Conservation (phyloP, 2,888 invertebrate genomes). For the Agonopterix arenella region DNA sequence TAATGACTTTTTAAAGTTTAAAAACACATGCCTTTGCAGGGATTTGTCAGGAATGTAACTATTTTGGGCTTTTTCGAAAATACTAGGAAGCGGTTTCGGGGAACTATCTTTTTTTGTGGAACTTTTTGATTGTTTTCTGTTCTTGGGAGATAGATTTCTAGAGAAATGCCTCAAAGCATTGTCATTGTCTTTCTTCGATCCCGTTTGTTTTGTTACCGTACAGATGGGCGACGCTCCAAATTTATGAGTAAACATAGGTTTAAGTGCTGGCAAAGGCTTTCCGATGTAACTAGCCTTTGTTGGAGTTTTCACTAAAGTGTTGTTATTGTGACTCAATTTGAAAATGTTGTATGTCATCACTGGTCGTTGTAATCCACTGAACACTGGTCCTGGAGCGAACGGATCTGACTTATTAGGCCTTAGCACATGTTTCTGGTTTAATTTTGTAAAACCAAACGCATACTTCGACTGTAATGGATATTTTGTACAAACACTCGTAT, state of each 20-base stretch:
- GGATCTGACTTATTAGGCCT: constrained; percentile 59
- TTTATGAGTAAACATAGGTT: constrained; percentile 65
- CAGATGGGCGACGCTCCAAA: constrained; percentile 66
- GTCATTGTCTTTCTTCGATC: constrained; percentile 49
- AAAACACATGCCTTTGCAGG: constrained; percentile 62
- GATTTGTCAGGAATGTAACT: constrained; percentile 65
- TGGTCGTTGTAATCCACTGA: constrained; percentile 64
- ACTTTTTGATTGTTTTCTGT: constrained; percentile 42
- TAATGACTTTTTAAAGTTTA: constrained; percentile 62
- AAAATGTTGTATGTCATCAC: constrained; percentile 64
- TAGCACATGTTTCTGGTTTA: constrained; percentile 50
- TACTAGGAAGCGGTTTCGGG: constrained; percentile 48
- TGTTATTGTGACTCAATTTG: constrained; percentile 65
- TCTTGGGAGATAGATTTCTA: constrained; percentile 50
- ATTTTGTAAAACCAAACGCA: constrained; percentile 56
- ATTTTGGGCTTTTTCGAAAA: constrained; percentile 67
- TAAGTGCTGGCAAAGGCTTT: constrained; percentile 52
- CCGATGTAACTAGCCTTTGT: constrained; percentile 44
- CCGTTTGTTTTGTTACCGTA: constrained; percentile 30
- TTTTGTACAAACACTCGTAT: constrained; percentile 62
- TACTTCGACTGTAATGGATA: constrained; percentile 59
- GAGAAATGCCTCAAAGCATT: constrained; percentile 37
- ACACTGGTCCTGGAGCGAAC: constrained; percentile 71
- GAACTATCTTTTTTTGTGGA: constrained; percentile 44
- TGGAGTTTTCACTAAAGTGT: constrained; percentile 60